Base-by-base conservation (phyloP, 2,888 invertebrate species). In the Griposia aprilina region DNA sequence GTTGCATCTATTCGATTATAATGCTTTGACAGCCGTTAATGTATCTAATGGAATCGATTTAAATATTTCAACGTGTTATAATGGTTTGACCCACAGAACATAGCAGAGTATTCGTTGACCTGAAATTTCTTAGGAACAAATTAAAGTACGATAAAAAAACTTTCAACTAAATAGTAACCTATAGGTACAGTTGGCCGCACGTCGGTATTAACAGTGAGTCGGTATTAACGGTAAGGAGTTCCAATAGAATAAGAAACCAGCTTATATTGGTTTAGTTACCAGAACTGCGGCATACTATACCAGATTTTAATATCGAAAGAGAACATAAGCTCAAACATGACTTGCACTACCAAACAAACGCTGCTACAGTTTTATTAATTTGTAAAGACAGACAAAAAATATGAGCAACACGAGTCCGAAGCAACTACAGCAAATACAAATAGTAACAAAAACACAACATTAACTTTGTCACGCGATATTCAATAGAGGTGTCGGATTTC, bases 401-500 rank as follows among this genome's bases (percentile, higher is more conserved):
- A 72, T 72, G 52, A 74, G 50, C 60, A 74, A 52, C 62, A 45
- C 50, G 30, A 60, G 13, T 45, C 50, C 50, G n/a, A 30, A 62
- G 73, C 45, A 57, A 78, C 52, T 60, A 48, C 59, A 48, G 36
- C 50, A 78, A 76, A 74, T 60, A 59, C 50, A 78, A 76, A 74
- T 60, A 59, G 62, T 82, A 88, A 90, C 87, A 87, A 85, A 88
- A 90, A 89, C 85, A 83, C 57, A 80, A 83, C 67, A 86, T 86
- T 87, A 65, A 45, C 66, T 52, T 87, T 84, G 84, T 86, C 85
- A 87, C 88, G 89, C 88, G 91, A 91, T 90, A 92, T 84, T 77
- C 73, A 76, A 71, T 74, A 65, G 65, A 79, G 79, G 87, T 89
- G 71, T 92, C 82, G 48, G 69, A 81, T 92, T 90, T 77, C 91